Evolutionary conservation across 2,113 vertebrate genomes (phyloP).

Genomic region (Serranochromis macrocephalus): DNA sequence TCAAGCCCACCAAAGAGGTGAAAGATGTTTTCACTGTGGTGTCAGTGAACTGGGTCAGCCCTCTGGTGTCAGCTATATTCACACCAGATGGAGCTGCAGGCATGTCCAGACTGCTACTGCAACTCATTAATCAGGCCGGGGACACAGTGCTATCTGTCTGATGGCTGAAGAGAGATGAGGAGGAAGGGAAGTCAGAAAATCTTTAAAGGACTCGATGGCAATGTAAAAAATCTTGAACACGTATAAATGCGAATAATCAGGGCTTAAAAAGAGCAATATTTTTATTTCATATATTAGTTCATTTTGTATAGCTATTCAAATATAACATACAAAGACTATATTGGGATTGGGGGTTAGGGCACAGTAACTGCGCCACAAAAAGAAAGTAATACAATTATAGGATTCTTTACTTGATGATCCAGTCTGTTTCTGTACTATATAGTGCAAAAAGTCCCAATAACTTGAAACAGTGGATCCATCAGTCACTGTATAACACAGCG

Average conservation of each 20-base stretch:
- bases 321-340: neutral
- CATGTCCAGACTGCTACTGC: neutral
- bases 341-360: neutral
- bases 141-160: neutral
- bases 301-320: neutral
- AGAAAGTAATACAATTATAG: neutral
- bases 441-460: neutral
- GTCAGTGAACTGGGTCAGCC: slow-evolving; percentile 21
- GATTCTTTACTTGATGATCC: neutral
- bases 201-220: neutral
- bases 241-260: neutral
- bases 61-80: neutral
- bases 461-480: neutral
- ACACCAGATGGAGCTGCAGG: slow-evolving; percentile 30
- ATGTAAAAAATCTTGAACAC: neutral
- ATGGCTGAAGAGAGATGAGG: neutral
- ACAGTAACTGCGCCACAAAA: neutral
- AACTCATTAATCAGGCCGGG: slow-evolving; percentile 28
- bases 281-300: neutral
- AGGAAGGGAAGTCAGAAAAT: neutral
- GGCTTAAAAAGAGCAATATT: neutral
- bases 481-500: slow-evolving; percentile 78
- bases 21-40: neutral
- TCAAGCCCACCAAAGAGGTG: neutral
- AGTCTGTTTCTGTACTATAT: neutral